Evolutionary conservation across 2,797 vertebrate species (phyloP).

Genomic region (Lepus oiostolus): DNA sequence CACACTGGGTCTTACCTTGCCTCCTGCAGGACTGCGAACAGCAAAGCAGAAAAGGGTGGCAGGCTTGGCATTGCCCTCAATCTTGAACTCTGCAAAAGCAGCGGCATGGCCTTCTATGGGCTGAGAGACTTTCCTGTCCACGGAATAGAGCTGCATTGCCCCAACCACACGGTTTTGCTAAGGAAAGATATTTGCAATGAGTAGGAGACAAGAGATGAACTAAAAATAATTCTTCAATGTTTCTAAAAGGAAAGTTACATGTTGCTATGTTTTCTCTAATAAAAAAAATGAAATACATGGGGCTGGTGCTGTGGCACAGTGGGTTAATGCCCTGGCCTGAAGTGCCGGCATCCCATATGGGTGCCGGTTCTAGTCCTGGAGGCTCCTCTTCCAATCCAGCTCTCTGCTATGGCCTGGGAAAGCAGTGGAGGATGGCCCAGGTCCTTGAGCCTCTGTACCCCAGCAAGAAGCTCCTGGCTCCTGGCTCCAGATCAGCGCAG

Average conservation of each 20-base stretch:
- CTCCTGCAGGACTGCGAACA: constrained; percentile 94
- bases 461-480: too few relatives aligned
- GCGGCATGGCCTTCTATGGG: constrained; percentile 97
- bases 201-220: not conserved
- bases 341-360: too few relatives aligned
- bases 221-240: not conserved
- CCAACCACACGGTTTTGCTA: constrained; percentile 97
- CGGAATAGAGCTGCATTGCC: constrained; percentile 97
- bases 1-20: constrained; percentile 91
- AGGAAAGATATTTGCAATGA: constrained; percentile 10
- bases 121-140: constrained; percentile 96
- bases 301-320: too few relatives aligned
- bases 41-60: constrained; percentile 97
- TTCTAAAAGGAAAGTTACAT: not conserved
- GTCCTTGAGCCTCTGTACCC: too few relatives aligned
- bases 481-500: too few relatives aligned
- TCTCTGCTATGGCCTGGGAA: too few relatives aligned
- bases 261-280: not conserved
- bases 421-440: too few relatives aligned
- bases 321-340: too few relatives aligned
- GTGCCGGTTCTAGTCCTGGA: too few relatives aligned
- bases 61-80: constrained; percentile 93
- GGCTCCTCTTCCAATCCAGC: too few relatives aligned
- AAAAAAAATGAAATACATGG: not conserved
- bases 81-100: constrained; percentile 96